Evolutionary conservation across 2,797 vertebrate species (phyloP), one percentile per base, ranked within the genome.

Genomic region (Limnodromus scolopaceus): DNA sequence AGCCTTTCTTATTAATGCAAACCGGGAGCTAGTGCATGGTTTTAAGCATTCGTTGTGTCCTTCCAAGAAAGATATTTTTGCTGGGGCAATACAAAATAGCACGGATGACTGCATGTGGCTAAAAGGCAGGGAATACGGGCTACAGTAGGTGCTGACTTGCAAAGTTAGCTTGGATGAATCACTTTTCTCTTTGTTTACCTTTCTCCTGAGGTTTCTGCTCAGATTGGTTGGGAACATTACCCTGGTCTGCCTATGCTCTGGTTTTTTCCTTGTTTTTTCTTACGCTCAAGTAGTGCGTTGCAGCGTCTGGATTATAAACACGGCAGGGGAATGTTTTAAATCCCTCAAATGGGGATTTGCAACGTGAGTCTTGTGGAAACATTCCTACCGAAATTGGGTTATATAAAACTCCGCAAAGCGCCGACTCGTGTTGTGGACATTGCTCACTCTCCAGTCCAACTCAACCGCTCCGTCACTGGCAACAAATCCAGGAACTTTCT

Each of bases 321-420:
- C 2, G 0, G 15, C 85, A 89, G 83, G 61, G 71, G 82, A 96
- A 89, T 71, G 83, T 87, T 96, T 93, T 84, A 94, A 97, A 96
- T 96, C 80, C 75, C 63, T 23, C 64, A 83, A 90, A 70, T 22
- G 28, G 38, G 75, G 94, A 96, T 93, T 95, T 94, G 51, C 79
- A 92, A 19, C 2, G 0, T 63, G 89, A 92, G 28, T 64, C 91
- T 76, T 66, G 84, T 66, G 74, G 72, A 96, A 95, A 92, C 76
- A 93, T 95, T 96, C 93, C 79, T 91, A 6, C 80, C 64, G 93
- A 89, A 91, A 86, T 18, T 74, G 81, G 87, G 84, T 93, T 95
- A 82, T 36, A 30, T 80, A 87, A 83, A 94, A 45, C 64, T 80
- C 70, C 0, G 6, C 34, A 43, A 45, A 74, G 63, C 7, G 1